Base-by-base conservation (phyloP, 2,113 vertebrate species). In the Xiphophorus hellerii region DNA sequence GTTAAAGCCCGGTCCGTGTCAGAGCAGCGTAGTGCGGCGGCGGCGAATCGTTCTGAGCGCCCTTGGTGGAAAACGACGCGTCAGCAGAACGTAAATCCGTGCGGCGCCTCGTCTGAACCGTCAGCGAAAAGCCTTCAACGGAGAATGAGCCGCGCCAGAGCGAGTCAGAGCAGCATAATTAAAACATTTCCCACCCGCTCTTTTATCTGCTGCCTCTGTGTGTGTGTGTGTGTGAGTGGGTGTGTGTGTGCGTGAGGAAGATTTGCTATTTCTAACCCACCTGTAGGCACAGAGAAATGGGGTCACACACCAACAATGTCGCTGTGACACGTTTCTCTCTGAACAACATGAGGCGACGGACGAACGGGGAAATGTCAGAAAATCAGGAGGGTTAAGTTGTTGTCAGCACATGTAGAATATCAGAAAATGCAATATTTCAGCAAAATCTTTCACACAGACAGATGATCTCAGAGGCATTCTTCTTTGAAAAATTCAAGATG, bases 181-280 rank as follows among this genome's bases (percentile, higher is more conserved):
- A 66, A 74, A 68, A 60, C 20, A 35, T 74, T 78, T 48, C 29
- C 39, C 9, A 3, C 2, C 0, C 25, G 17, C n/a, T 12, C 54
- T 3, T 14, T 28, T 74, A 62, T 51, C 1, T 29, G 33, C 0
- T 65, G 64, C 74, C 76, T 17, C 69, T 83, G 51, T 54, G 15
- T 25, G 51, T 54, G 20, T 4, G 35, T 0, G 33, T 9, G 35
- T 10, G 35, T 10, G 35, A 7, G 31, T 7, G 31, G 1, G 31
- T 7, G 31, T 0, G 20, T 22, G 48, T 51, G 17, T 58, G 51
- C 11, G 22, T 4, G 12, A 78, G 22, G 73, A 29, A 70, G n/a
- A 80, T 73, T 35, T 71, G 75, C 63, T 84, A 69, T 87, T 84
- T 88, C 67, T 31, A 76, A 81, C 87, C 73, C 78, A 89, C 80